A percentile compares a stretch with the other conserved stretches of the same genome.
Conservation (phyloP, 2,113 vertebrate species). For the Dissostichus mawsoni region DNA sequence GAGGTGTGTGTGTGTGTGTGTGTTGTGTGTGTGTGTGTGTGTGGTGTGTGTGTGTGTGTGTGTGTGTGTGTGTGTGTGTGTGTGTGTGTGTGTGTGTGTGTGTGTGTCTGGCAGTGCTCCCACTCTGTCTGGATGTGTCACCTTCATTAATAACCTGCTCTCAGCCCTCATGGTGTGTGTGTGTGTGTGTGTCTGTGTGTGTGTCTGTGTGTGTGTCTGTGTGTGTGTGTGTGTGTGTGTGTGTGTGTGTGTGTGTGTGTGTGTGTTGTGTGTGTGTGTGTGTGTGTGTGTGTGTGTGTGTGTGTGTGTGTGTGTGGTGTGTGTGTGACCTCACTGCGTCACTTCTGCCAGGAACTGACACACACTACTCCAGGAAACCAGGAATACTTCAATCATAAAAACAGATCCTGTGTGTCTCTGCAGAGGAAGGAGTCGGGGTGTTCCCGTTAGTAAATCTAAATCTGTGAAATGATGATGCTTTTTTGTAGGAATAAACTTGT, state of each 20-base stretch:
- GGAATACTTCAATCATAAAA: conserved; percentile 33
- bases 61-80: no score
- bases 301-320: no score
- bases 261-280: conserved; percentile 41
- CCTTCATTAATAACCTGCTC: conserved; percentile 62
- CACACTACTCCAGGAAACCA: conserved; percentile 17
- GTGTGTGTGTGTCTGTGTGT: background rate
- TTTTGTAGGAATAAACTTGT: no score
- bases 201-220: no score
- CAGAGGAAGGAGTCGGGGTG: background rate
- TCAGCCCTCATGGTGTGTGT: conserved; percentile 33
- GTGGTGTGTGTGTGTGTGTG: no score
- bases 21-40: no score
- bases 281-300: no score
- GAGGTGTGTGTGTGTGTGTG: background rate
- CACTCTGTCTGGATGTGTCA: conserved; percentile 59
- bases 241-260: conserved; percentile 22
- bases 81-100: background rate
- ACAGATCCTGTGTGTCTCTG: conserved; percentile 28
- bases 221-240: no score
- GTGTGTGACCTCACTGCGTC: conserved; percentile 56
- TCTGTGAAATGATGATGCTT: background rate
- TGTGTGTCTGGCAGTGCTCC: conserved; percentile 53
- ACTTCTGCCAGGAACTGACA: conserved; percentile 55
- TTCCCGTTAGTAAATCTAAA: no score